Base-by-base conservation (phyloP, 1,140 invertebrate genomes). In the Oncopeltus fasciatus region DNA sequence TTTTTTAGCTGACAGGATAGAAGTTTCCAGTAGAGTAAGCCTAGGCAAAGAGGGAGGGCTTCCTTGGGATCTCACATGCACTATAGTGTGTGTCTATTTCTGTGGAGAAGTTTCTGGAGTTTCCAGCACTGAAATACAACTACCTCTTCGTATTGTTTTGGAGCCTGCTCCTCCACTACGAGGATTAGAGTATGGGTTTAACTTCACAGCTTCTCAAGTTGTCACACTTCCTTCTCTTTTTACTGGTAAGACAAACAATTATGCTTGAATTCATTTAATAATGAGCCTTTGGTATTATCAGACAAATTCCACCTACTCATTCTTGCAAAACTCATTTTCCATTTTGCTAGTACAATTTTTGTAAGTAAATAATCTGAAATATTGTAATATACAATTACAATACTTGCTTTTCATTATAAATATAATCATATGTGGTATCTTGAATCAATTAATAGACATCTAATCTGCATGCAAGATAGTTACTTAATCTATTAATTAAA, bases 171-270 rank as follows among this genome's bases (percentile, higher is more conserved):
- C 61, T 12, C 64, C 64, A 43, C 14, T 29, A 8, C 59, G 60
- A 28, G 65, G 64, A 11, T 18, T 29, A 29, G 43, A 59, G 14
- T 43, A 20, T 18, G 57, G 33, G 8, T 28, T 67, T 1, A 62
- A 4, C 16, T 53, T 64, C 29, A 56, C 64, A 14, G 47, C 47
- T 16, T 24, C 57, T 31, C 64, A 63, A 49, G 20, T 43, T 60
- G 27, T 57, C 46, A 59, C 59, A 14, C 43, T 60, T 27, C 57
- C 61, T 5, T 38, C 58, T 21, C 44, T 65, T 57, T 65, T 65
- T 63, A 38, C 64, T 27, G 64, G 64, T 65, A 26, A 38, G 1
- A 14, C 44, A 43, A 11, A 16, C 21, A 26, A 57, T n/a, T 31
- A 31, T 14, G 31, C 14, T 38, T 38, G n/a, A 57, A 20, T 33